Evolutionary conservation across 1,140 invertebrate species (phyloP), one percentile per base, ranked within the genome.

Genomic region (Sitobion miscanthi): DNA sequence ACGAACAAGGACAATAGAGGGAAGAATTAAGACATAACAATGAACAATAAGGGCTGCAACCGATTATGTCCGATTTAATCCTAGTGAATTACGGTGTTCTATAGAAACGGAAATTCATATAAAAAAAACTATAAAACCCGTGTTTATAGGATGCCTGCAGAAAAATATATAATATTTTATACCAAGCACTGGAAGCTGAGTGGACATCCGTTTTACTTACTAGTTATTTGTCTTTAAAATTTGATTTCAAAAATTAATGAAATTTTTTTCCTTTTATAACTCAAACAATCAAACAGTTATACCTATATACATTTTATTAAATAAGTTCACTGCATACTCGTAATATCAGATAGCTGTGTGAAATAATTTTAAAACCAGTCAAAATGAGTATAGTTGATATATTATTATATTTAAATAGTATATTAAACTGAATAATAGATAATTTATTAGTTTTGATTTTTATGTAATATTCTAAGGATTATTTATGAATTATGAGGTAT

Each of bases 21-120:
- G 62, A n/a, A n/a, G 62, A 77, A 77, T n/a, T 77, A 77, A 77
- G n/a, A 77, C 14, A 77, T n/a, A 77, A 77, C 30, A 77, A 77
- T 77, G 62, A 77, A 77, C 62, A 77, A 54, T 54, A 54, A 77
- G n/a, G 62, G 62, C 14, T 77, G 62, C 62, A 77, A 6, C 62
- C 62, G 62, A 77, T 77, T 77, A 77, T n/a, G 62, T 77, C 62
- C 30, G n/a, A n/a, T 77, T n/a, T 77, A 77, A 77, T 77, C 62
- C 62, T 17, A 77, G 62, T 77, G n/a, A 77, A 77, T 77, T n/a
- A 77, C n/a, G 62, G n/a, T 77, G 17, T 77, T n/a, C 30, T 77
- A 77, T 77, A 77, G 4, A n/a, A 30, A 77, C 62, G 30, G n/a
- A 77, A 77, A n/a, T 77, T 77, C 30, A 6, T 77, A n/a, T 77